These are phyloP conservation scores for Erinaceus europaeus DNA, from an alignment of 2,113 vertebrate species.

Conservation along the genomic window DNA sequence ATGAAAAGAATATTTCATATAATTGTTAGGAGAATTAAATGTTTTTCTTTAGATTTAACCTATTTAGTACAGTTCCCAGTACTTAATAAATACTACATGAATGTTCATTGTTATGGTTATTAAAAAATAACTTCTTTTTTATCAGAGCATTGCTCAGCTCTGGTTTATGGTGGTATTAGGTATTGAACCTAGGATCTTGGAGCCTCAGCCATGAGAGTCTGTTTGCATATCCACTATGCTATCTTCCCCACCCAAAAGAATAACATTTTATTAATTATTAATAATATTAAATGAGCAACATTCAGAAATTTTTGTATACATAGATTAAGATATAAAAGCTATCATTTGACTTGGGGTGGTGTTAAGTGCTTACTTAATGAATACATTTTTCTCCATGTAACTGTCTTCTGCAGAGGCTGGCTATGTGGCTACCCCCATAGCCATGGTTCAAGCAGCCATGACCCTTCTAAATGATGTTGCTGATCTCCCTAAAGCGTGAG, in stretches of 20 bases:
- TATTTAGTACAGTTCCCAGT: not conserved
- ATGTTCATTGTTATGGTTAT: not conserved
- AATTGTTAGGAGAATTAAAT: not conserved
- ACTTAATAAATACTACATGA: not conserved
- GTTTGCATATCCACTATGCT: no score
- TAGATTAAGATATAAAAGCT: not conserved
- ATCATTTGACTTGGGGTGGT: not conserved
- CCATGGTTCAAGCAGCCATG: conserved; percentile 93
- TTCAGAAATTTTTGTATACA: not conserved
- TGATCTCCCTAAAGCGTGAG: conserved; percentile 91
- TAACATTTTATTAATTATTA: no score
- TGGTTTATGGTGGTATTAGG: no score
- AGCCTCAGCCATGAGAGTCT: no score
- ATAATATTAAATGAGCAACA: not conserved
- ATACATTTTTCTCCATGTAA: not conserved
- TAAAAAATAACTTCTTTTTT: no score
- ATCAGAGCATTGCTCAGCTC: no score
- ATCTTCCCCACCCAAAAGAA: no score
- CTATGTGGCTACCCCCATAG: conserved; percentile 92
- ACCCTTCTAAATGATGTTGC: conserved; percentile 90
- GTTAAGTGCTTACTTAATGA: not conserved
- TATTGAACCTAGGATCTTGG: no score
- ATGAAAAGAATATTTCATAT: not conserved
- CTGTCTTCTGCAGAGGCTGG: conserved; percentile 84
- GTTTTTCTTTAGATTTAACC: not conserved